Evolutionary conservation across 2,888 invertebrate species (phyloP).

Genomic region (Plebejus argus): DNA sequence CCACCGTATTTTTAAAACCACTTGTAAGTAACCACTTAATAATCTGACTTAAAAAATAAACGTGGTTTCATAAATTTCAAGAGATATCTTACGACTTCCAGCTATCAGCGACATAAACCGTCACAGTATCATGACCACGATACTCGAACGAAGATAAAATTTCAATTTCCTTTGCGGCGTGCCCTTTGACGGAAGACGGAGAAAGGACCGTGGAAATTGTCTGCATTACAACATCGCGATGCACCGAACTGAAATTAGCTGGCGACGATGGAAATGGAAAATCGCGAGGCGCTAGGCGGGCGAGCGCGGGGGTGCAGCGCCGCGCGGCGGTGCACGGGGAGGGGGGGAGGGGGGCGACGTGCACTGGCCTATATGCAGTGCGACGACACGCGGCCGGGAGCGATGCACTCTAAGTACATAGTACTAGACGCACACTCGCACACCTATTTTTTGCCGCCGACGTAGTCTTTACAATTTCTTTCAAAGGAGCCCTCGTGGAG

Average conservation of each 20-base stretch:
- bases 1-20: neutral
- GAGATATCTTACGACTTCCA: neutral
- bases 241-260: constrained; percentile 64
- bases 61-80: neutral
- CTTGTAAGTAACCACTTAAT: neutral
- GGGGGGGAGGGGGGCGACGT: constrained; percentile 62
- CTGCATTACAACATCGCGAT: constrained; percentile 62
- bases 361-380: constrained; percentile 81
- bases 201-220: constrained; percentile 69
- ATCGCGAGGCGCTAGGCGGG: constrained; percentile 69
- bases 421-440: constrained; percentile 74
- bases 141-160: constrained; percentile 33
- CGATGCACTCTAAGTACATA: constrained; percentile 78
- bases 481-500: constrained; percentile 63
- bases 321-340: constrained; percentile 39
- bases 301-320: constrained; percentile 41
- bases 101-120: constrained; percentile 15
- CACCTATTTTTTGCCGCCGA: constrained; percentile 69
- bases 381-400: constrained; percentile 80
- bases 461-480: constrained; percentile 64
- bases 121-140: constrained; percentile 25
- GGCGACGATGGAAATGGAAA: constrained; percentile 75
- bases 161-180: constrained; percentile 35
- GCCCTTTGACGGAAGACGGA: constrained; percentile 62
- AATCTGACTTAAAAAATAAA: neutral